Percentiles rank a stretch among this genome's conserved stretches.
These are phyloP conservation scores for Onychomys leucogaster DNA, from an alignment of 2,797 vertebrate species.

Conservation along the genomic window DNA sequence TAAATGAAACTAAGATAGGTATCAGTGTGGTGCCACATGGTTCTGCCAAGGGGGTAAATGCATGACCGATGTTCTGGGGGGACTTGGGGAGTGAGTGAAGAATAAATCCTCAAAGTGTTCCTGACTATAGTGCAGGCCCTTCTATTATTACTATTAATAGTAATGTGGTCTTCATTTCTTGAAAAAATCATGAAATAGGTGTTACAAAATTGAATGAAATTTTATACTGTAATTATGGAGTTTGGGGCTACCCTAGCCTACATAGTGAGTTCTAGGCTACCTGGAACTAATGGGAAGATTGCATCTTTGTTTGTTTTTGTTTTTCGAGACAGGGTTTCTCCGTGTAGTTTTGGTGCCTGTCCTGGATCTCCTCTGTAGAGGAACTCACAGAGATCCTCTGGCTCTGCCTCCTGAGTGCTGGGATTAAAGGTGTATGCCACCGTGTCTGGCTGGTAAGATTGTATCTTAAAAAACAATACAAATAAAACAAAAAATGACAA, in stretches of 20 bases:
- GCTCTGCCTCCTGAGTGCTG: no score
- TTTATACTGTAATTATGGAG: background rate
- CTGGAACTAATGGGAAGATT: background rate
- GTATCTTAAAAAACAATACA: background rate
- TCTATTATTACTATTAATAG: background rate
- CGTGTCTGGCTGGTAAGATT: no score
- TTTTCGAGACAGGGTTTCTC: no score
- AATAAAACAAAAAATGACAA: background rate
- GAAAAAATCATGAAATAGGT: background rate
- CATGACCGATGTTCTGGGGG: background rate
- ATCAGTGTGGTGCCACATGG: background rate
- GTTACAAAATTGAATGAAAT: background rate
- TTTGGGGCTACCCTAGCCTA: background rate
- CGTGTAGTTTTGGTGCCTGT: no score
- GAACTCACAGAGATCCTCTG: no score
- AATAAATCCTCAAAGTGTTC: background rate
- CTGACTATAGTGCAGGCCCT: no score
- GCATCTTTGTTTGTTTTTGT: background rate
- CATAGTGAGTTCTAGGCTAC: background rate
- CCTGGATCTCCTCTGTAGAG: no score
- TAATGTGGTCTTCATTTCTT: background rate
- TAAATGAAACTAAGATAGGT: background rate
- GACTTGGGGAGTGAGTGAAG: background rate
- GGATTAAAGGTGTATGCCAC: no score
- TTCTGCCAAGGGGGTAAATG: background rate